Evolutionary conservation across 1,140 invertebrate genomes (phyloP).

Genomic region (Danaus plexippus): DNA sequence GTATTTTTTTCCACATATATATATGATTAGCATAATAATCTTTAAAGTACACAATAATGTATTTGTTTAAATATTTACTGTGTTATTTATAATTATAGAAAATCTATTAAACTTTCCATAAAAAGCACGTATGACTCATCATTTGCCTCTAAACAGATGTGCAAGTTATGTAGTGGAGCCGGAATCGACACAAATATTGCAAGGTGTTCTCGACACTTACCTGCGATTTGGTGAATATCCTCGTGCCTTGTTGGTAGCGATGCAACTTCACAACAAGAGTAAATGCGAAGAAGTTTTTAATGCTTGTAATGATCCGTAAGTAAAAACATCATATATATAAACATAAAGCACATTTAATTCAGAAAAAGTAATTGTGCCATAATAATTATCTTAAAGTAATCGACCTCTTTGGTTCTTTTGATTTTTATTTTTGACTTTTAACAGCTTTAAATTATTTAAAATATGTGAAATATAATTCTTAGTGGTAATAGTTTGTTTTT

Average conservation of each 20-base stretch:
- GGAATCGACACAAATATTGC: conserved; percentile 92
- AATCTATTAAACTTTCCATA: too few relatives aligned
- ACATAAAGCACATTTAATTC: conserved; percentile 2
- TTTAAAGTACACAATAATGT: too few relatives aligned
- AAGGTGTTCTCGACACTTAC: conserved; percentile 90
- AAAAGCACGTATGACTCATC: too few relatives aligned
- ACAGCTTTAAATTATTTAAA: neutral
- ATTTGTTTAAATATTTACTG: too few relatives aligned
- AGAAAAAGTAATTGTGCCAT: neutral
- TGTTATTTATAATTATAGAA: too few relatives aligned
- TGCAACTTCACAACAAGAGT: conserved; percentile 93
- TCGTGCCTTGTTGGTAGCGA: conserved; percentile 92
- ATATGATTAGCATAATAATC: too few relatives aligned
- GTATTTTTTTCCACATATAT: too few relatives aligned
- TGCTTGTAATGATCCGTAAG: conserved; percentile 89
- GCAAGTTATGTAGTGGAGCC: conserved; percentile 98
- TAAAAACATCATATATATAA: conserved; percentile 30
- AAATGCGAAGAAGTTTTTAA: conserved; percentile 90
- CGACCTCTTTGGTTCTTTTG: conserved; percentile 9
- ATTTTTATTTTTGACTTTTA: conserved; percentile 8
- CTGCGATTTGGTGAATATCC: conserved; percentile 94
- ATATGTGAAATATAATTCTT: conserved; percentile 13
- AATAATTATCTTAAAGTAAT: neutral
- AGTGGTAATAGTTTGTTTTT: conserved; percentile 7
- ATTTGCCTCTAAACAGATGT: conserved; percentile 76